Evolutionary conservation across 35 echinoderm and acorn worm genomes (phyloP), one percentile per base, ranked within the genome.

Genomic region (Amphiura filiformis): DNA sequence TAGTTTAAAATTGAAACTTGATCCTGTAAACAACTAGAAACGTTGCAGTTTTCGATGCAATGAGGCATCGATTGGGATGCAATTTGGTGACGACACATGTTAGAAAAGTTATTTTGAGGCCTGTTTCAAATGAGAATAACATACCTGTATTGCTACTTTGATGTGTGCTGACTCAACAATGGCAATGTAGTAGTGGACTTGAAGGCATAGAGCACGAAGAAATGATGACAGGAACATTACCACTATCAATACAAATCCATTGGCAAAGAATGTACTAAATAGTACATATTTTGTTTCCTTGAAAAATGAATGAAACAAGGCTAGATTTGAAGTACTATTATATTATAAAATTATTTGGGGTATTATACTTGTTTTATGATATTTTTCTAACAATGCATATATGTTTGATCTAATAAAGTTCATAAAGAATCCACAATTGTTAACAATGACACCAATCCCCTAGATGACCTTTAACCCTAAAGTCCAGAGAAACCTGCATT

Each of bases 101-200:
- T n/a, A n/a, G n/a, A n/a, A n/a, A n/a, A n/a, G n/a, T n/a, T n/a
- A n/a, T n/a, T n/a, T n/a, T n/a, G n/a, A n/a, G n/a, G n/a, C n/a
- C n/a, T n/a, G n/a, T n/a, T n/a, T n/a, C n/a, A n/a, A n/a, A n/a
- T n/a, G n/a, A n/a, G n/a, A n/a, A n/a, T n/a, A n/a, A 78, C 94
- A 82, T 87, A 99, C 96, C 93, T 99, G 96, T 31, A 99, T 80
- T n/a, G 96, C 93, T 39, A 87, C 89, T 36, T 94, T 94, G 30
- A 92, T 42, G 56, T 99, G 96, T 82, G 93, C 87, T 7, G 90
- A 92, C 84, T 99, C 96, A 34, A 87, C 91, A 34, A 99, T 99
- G 75, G 89, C 96, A 83, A 87, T 88, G 56, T 99, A 90, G 61
- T 99, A 99, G 77, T 99, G 96, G 23, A 85, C 78, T 49, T 99